phyloP scores from a whole-genome alignment of 1,140 invertebrate species.

The Nomia melanderi region DNA sequence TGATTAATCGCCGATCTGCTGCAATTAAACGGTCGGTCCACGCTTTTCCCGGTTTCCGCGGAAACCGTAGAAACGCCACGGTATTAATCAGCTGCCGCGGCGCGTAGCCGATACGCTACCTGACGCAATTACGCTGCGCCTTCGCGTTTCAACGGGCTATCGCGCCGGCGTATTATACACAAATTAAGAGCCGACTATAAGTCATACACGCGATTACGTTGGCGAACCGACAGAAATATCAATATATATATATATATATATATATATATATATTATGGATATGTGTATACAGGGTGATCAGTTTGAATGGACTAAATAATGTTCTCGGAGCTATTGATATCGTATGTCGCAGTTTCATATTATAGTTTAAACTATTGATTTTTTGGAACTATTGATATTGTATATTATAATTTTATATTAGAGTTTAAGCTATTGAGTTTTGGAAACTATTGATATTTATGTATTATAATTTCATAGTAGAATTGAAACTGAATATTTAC shows the following conservation, averaged over 20 bases:
- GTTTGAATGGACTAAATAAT: too few species aligned
- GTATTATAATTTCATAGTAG: too few species aligned
- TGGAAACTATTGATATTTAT: too few species aligned
- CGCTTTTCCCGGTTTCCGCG: conserved; percentile 26
- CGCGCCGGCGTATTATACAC: conserved; percentile 13
- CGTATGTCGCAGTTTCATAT: too few species aligned
- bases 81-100: conserved; percentile 13
- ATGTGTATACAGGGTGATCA: too few species aligned
- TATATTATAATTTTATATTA: too few species aligned
- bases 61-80: neutral
- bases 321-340: too few species aligned
- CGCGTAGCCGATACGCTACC: neutral
- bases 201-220: conserved; percentile 33
- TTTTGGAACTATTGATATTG: too few species aligned
- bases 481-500: too few species aligned
- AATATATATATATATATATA: conserved; percentile 27
- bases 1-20: conserved; percentile 29
- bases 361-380: too few species aligned
- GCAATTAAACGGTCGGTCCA: conserved; percentile 17
- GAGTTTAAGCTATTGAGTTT: too few species aligned
- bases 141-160: neutral
- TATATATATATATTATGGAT: too few species aligned
- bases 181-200: conserved; percentile 27
- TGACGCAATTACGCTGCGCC: conserved; percentile 11
- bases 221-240: conserved; percentile 25